phyloP scores from a whole-genome alignment of 2,797 vertebrate species.

The Urocyon cinereoargenteus region DNA sequence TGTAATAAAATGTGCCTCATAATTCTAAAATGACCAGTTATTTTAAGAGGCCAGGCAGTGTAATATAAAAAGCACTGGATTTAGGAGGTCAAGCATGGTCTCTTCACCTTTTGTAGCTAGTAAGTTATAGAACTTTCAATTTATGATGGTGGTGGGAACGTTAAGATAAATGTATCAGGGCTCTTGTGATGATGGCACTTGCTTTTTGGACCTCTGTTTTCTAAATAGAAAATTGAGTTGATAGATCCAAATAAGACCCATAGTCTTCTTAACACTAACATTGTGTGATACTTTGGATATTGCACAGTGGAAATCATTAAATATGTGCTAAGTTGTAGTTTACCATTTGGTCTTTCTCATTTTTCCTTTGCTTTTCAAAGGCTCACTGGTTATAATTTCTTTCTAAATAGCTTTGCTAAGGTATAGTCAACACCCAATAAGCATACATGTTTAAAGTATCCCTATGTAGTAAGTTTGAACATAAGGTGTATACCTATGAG shows the following conservation, averaged over 20 bases:
- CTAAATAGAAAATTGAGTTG: background rate
- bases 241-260: background rate
- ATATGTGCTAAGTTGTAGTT: background rate
- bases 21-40: background rate
- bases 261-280: background rate
- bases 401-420: conserved; percentile 1
- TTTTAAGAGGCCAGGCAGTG: background rate
- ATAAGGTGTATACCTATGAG: background rate
- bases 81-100: background rate
- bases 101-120: background rate
- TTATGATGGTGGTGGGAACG: background rate
- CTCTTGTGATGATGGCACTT: background rate
- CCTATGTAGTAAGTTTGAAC: background rate
- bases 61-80: background rate
- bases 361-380: conserved; percentile 29
- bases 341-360: background rate
- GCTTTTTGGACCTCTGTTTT: background rate
- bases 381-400: background rate
- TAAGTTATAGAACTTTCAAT: background rate
- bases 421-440: background rate
- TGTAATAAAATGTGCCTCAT: background rate
- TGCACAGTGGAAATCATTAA: background rate
- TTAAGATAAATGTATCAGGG: background rate
- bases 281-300: background rate
- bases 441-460: background rate